Conservation (phyloP, 1,140 invertebrate species). For the Coptotermes formosanus region DNA sequence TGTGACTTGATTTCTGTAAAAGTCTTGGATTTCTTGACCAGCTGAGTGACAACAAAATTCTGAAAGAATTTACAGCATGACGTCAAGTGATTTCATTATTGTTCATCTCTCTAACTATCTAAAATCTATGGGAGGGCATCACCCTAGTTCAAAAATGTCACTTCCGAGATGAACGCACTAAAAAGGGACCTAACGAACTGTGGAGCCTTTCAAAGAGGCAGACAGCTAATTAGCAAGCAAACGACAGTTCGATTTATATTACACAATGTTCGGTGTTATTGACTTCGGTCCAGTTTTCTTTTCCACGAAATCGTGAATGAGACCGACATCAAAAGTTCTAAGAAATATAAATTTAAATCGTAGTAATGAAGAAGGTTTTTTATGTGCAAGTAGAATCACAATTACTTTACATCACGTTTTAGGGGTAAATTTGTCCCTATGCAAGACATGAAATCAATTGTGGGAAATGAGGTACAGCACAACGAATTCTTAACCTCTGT, state of each 20-base stretch:
- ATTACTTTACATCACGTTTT: no score
- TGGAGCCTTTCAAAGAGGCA: not conserved
- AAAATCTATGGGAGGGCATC: no score
- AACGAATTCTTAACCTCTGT: no score
- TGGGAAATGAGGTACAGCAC: no score
- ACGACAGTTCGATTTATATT: not conserved
- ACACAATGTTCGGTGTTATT: not conserved
- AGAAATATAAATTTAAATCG: not conserved
- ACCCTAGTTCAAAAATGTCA: not conserved
- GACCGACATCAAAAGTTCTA: not conserved
- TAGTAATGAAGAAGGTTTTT: not conserved
- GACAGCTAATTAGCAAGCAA: not conserved
- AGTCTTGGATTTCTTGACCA: no score
- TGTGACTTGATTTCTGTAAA: no score
- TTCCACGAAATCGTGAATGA: not conserved
- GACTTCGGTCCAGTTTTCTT: not conserved
- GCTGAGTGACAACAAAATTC: no score
- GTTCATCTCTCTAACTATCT: no score
- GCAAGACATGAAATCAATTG: no score
- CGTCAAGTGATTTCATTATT: no score
- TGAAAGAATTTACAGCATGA: no score
- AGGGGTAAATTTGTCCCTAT: no score
- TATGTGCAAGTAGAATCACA: not conserved
- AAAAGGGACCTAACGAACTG: not conserved
- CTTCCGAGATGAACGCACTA: not conserved